Base-by-base conservation (phyloP, 2,888 invertebrate species). In the Agrilus biguttatus region DNA sequence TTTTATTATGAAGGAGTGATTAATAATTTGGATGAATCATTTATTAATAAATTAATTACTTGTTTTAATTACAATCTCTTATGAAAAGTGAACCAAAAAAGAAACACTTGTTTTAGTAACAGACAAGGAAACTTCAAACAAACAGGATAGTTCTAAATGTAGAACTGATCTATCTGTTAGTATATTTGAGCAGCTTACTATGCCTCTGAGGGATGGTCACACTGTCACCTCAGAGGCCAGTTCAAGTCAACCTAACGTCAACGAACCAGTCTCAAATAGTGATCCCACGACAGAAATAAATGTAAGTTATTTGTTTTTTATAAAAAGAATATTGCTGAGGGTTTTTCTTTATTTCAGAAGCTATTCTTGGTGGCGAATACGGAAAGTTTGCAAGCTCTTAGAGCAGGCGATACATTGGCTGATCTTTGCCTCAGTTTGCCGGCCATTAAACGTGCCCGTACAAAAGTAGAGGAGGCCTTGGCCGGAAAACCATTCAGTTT, bases 401-500 rank as follows among this genome's bases (percentile, higher is more conserved):
- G 86, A 53, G 92, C 88, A 1, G 88, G 88, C 23, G 80, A 86
- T 53, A 78, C 80, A 10, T 68, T 93, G 43, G 71, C 91, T 35
- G 83, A 87, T 54, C 79, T 90, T 51, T 92, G 92, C 60, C 72
- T 83, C 3, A 78, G 78, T 47, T 72, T 92, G 56, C 84, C 88
- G 0, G 71, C 77, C 49, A 68, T 83, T 33, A 72, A 72, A 45
- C 71, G 75, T 47, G 80, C 78, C 51, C 71, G 75, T 46, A 63
- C 69, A 42, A 75, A 77, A 58, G 77, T 76, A 52, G 73, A 74
- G 55, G 76, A 77, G 38, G 75, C 77, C 36, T 68, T 71, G 59
- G 79, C 71, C 57, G 83, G 79, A 60, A 86, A 74, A 63, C 73
- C 69, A 45, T 77, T 73, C 47, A 77, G 69, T 61, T 72, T 77